Conservation (phyloP, 2,888 invertebrate species). For the Argynnis bischoffii region DNA sequence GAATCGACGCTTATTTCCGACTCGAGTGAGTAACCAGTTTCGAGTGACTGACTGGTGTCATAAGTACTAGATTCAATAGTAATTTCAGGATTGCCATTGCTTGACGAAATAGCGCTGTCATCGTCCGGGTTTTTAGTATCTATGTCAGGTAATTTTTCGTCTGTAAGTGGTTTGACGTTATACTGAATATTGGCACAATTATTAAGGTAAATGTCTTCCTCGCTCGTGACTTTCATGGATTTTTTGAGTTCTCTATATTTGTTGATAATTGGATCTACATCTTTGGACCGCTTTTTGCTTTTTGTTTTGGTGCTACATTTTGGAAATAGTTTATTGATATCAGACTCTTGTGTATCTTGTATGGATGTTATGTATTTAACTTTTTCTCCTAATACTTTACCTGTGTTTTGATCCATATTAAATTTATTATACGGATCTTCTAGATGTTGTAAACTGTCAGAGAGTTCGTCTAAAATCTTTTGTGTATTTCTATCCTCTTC, state of each 20-base stretch:
- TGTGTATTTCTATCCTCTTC: slow-evolving; percentile 77
- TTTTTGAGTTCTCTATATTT: slow-evolving; percentile 76
- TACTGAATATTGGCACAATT: slow-evolving; percentile 76
- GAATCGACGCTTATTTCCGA: slow-evolving; percentile 83
- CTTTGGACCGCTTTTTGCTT: slow-evolving; percentile 77
- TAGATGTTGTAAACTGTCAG: slow-evolving; percentile 79
- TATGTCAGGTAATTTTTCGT: slow-evolving; percentile 66
- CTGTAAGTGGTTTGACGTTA: slow-evolving; percentile 59
- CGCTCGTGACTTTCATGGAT: slow-evolving; percentile 72
- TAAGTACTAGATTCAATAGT: slow-evolving; percentile 76
- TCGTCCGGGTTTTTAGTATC: slow-evolving; percentile 76
- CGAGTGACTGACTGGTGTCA: slow-evolving; percentile 76
- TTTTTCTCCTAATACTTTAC: slow-evolving; percentile 82
- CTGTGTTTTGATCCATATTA: slow-evolving; percentile 82
- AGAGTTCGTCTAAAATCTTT: slow-evolving; percentile 74
- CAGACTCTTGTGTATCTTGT: slow-evolving; percentile 76
- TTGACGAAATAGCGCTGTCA: slow-evolving; percentile 74
- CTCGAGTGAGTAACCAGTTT: slow-evolving; percentile 78
- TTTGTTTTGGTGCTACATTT: slow-evolving; percentile 77
- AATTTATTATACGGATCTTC: slow-evolving; percentile 84
- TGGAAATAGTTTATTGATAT: slow-evolving; percentile 73
- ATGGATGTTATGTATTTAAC: slow-evolving; percentile 81
- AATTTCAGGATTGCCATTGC: slow-evolving; percentile 78
- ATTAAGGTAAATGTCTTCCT: slow-evolving; percentile 71
- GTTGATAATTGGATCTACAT: slow-evolving; percentile 76